Conservation (phyloP, 2,113 vertebrate species). For the Leptosomus discolor region DNA sequence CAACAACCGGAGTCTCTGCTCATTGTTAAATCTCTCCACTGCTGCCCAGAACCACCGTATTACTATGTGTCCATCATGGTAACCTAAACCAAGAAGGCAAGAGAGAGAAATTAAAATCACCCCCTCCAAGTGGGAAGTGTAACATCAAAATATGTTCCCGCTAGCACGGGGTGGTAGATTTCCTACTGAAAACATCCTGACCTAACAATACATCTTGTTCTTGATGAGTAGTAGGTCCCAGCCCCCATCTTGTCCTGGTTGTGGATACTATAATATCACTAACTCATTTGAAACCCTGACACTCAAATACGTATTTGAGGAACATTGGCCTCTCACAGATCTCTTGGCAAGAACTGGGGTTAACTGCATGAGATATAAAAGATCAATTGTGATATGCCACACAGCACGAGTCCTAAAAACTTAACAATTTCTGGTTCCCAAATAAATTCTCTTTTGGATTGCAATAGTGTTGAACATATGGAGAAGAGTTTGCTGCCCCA, state of each 20-base stretch:
- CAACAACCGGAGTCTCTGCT: constrained; percentile 90
- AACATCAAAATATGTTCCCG: neutral
- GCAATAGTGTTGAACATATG: neutral
- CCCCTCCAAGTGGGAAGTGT: neutral
- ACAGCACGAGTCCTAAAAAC: neutral
- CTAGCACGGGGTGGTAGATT: neutral
- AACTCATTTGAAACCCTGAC: neutral
- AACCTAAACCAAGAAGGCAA: constrained; percentile 76
- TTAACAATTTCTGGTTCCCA: neutral
- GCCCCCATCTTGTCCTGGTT: neutral
- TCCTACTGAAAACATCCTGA: neutral
- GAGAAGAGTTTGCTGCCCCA: neutral
- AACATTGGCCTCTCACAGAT: neutral
- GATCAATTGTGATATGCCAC: neutral
- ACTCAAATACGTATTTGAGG: neutral
- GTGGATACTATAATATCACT: neutral
- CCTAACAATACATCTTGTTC: neutral
- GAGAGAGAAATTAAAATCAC: neutral
- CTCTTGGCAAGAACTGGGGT: neutral
- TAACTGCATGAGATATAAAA: neutral
- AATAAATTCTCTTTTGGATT: neutral
- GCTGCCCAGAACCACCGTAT: constrained; percentile 98
- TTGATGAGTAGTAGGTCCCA: neutral
- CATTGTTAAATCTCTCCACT: constrained; percentile 95
- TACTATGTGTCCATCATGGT: constrained; percentile 95